Evolutionary conservation across 1,140 invertebrate species (phyloP).

Genomic region (Dryas iulia): DNA sequence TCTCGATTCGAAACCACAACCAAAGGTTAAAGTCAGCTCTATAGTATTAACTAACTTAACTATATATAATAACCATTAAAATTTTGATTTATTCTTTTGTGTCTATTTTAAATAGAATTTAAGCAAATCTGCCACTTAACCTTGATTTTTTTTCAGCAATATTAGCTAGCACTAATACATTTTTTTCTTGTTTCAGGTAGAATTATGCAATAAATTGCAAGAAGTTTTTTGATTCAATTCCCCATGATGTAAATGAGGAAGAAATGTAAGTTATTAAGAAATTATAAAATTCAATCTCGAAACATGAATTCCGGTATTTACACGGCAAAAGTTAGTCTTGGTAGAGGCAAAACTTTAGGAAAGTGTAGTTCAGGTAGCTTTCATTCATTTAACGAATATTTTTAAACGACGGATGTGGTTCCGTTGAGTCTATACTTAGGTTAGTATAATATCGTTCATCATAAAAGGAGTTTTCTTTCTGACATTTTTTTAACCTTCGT

Average conservation of each 20-base stretch:
- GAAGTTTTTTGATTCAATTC: conserved; percentile 65
- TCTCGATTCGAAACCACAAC: too few species aligned
- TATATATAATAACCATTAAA: too few species aligned
- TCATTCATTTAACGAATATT: not conserved
- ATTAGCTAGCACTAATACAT: conserved; percentile 64
- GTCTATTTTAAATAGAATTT: too few species aligned
- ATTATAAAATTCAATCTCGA: conserved; percentile 49
- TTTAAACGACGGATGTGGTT: not conserved
- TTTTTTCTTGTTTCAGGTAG: conserved; percentile 79
- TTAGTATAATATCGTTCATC: too few species aligned
- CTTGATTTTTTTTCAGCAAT: not conserved
- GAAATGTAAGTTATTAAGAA: conserved; percentile 66
- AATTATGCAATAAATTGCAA: conserved; percentile 78
- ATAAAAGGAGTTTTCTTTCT: too few species aligned
- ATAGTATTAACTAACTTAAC: too few species aligned
- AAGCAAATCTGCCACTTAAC: too few species aligned
- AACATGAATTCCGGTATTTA: conserved; percentile 31
- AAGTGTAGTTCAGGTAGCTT: not conserved
- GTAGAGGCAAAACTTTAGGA: not conserved
- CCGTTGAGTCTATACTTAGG: too few species aligned
- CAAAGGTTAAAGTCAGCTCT: too few species aligned
- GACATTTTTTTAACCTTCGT: too few species aligned
- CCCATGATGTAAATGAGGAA: conserved; percentile 50
- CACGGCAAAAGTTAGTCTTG: not conserved
- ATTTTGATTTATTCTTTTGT: too few species aligned